These are phyloP conservation scores for Lepidocyrtinus sp. DNA, from an alignment of 2,888 invertebrate species.

Conservation along the genomic window DNA sequence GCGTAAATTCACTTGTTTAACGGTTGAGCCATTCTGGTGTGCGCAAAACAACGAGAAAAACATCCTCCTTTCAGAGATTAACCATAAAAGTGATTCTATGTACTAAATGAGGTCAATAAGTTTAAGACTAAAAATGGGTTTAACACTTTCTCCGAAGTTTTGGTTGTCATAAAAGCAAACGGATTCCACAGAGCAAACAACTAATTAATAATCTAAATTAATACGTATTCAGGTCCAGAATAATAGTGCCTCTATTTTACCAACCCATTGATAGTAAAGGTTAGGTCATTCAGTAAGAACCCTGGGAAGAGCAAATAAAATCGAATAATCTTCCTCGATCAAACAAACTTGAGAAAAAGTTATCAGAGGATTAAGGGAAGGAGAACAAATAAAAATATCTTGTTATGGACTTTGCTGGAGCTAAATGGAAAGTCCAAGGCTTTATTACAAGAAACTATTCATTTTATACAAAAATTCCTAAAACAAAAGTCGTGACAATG, in stretches of 20 bases:
- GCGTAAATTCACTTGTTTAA: background rate
- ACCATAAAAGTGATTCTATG: constrained; percentile 42
- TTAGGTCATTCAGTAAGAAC: constrained; percentile 20
- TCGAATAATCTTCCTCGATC: constrained; percentile 27
- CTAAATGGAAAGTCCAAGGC: too few relatives aligned
- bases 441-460: too few relatives aligned
- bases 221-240: constrained; percentile 19
- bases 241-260: constrained; percentile 27
- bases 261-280: background rate
- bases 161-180: too few relatives aligned
- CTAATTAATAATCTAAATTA: background rate
- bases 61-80: constrained; percentile 42
- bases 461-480: too few relatives aligned
- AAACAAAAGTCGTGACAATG: too few relatives aligned
- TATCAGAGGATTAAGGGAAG: too few relatives aligned
- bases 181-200: background rate
- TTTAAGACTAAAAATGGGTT: constrained; percentile 29
- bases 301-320: constrained; percentile 63
- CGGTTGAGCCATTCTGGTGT: background rate
- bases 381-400: too few relatives aligned
- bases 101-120: too few relatives aligned
- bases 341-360: constrained; percentile 49
- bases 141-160: constrained; percentile 11
- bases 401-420: too few relatives aligned
- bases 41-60: background rate